Base-by-base conservation (phyloP, 2,797 vertebrate genomes). In the Sebastiscus albofasciatus region DNA sequence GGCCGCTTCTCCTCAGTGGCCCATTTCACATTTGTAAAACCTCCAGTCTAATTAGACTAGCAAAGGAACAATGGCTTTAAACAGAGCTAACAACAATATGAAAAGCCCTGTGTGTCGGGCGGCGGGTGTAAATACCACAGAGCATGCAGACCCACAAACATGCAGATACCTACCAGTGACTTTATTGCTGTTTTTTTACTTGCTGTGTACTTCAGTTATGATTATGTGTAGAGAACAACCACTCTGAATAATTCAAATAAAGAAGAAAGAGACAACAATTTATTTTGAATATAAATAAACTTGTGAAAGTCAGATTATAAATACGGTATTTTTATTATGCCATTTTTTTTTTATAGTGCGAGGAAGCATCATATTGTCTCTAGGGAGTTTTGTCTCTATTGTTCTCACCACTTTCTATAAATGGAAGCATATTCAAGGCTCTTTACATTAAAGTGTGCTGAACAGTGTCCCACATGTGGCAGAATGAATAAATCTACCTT, bases 1-100 rank as follows among this genome's bases (percentile, higher is more conserved):
- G 75, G 6, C 66, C 12, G 2, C 6, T n/a, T 8, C 54, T 70
- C 73, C 81, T 78, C 79, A 11, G 49, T 2, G 75, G 31, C 52
- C 60, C 61, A 42, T 77, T 82, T 77, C 65, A 46, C 54, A 6
- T 52, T 49, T 70, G 56, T 24, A 67, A 83, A 84, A 66, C 79
- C 82, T 72, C 6, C 36, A 16, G 36, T 76, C 71, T 87, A 78
- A 85, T 89, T 77, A 76, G 81, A 55, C 33, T 1, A 22, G 52
- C 66, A 16, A 54, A 79, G 60, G 27, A 83, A 83, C 82, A 79
- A 77, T 69, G 34, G 2, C 31, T 69, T 83, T 56, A 72, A 75
- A 83, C 80, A 72, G 52, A 77, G 54, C 75, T 58, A 39, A 46
- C 54, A 60, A 11, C 72, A n/a, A 49, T 13, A 16, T 56, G 46